Conservation (phyloP, 2,888 invertebrate species). For the Protophormia terraenovae region DNA sequence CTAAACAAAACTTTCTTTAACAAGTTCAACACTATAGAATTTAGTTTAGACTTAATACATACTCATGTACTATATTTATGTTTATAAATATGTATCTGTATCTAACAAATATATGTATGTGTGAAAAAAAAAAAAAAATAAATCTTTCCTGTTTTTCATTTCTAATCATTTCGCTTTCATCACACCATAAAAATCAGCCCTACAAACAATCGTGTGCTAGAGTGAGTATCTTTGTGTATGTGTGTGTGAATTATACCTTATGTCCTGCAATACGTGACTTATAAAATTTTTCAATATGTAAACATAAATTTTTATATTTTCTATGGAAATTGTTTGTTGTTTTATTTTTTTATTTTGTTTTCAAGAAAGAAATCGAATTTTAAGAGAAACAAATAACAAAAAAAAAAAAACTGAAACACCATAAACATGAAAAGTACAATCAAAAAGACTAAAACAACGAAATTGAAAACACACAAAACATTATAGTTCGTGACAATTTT, state of each 20-base stretch:
- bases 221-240: not conserved
- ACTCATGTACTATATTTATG: not conserved
- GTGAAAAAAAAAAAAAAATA: not conserved
- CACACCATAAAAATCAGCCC: constrained; percentile 8
- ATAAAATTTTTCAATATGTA: constrained; percentile 22
- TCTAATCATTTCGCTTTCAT: constrained; percentile 60
- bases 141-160: not conserved
- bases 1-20: not conserved
- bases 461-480: constrained; percentile 62
- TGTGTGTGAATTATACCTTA: not conserved
- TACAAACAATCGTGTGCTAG: not conserved
- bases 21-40: not conserved
- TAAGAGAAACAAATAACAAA: not conserved
- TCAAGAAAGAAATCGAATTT: constrained; percentile 33
- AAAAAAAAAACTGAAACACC: not conserved
- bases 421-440: constrained; percentile 33
- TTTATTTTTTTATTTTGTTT: not conserved
- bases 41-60: not conserved
- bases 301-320: constrained; percentile 43
- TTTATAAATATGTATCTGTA: not conserved
- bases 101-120: too few species aligned
- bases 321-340: constrained; percentile 33
- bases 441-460: constrained; percentile 48
- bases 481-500: constrained; percentile 64
- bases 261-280: constrained; percentile 51